A percentile compares a stretch with the other conserved stretches of the same genome.
Conservation (phyloP, 2,797 vertebrate species). For the Crenichthys baileyi region DNA sequence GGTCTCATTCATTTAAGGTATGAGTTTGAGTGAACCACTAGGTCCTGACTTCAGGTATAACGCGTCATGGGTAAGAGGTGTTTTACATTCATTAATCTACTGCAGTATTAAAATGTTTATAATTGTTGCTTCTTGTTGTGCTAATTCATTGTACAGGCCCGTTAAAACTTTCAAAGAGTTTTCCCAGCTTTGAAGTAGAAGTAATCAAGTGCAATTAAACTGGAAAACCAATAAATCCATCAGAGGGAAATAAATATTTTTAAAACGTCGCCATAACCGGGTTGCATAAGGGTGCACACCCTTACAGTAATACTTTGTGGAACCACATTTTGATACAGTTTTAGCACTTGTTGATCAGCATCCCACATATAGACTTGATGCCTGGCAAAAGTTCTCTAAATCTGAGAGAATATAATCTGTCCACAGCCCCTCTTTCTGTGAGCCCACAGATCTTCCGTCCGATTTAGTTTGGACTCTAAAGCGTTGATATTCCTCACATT, state of each 20-base stretch:
- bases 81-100: background rate
- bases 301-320: background rate
- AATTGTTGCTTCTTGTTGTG: background rate
- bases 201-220: background rate
- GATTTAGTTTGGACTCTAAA: background rate
- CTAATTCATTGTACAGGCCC: no score
- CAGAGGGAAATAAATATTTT: no score
- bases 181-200: background rate
- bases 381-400: background rate
- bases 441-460: background rate
- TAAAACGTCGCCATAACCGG: background rate
- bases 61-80: background rate
- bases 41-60: constrained; percentile 12
- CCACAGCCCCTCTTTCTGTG: background rate
- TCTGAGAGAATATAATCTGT: background rate
- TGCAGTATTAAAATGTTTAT: no score
- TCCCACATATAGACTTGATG: background rate
- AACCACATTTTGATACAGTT: background rate
- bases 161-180: background rate
- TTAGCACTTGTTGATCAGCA: background rate
- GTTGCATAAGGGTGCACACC: background rate
- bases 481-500: no score
- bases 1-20: background rate
- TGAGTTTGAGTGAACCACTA: background rate
- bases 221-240: no score